These are phyloP conservation scores for Pasiphila rectangulata DNA, from an alignment of 2,888 invertebrate genomes.

Conservation along the genomic window DNA sequence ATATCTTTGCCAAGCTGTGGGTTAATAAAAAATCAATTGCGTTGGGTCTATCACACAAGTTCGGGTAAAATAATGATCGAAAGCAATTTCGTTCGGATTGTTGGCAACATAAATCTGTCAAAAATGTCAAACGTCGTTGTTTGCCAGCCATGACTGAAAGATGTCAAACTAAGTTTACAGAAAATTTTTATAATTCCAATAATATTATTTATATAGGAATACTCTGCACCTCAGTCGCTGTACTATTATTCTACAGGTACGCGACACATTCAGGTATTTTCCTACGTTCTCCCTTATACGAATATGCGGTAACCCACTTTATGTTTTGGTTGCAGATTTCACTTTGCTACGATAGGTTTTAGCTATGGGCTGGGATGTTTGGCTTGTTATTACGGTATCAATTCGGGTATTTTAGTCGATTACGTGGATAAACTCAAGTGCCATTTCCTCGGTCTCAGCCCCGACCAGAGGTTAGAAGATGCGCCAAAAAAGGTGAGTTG, in stretches of 20 bases:
- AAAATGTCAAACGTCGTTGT: slow-evolving; percentile 51
- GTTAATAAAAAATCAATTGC: too few species aligned
- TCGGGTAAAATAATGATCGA: not conserved
- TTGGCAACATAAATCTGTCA: slow-evolving; percentile 22
- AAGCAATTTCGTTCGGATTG: not conserved
- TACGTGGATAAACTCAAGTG: slow-evolving; percentile 64
- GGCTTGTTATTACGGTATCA: slow-evolving; percentile 72
- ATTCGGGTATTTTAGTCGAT: slow-evolving; percentile 57
- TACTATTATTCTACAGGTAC: slow-evolving; percentile 72
- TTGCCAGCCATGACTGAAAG: slow-evolving; percentile 77
- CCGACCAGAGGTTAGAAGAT: slow-evolving; percentile 40
- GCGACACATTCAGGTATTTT: slow-evolving; percentile 23
- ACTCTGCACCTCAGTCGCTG: slow-evolving; percentile 57
- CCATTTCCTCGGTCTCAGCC: slow-evolving; percentile 54
- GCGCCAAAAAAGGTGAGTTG: slow-evolving; percentile 44
- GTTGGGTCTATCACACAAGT: too few species aligned
- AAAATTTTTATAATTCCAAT: slow-evolving; percentile 73
- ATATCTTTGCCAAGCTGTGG: too few species aligned
- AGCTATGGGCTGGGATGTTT: slow-evolving; percentile 77
- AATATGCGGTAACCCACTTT: slow-evolving; percentile 41
- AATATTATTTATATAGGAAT: slow-evolving; percentile 71
- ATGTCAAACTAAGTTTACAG: slow-evolving; percentile 74
- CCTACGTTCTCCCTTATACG: slow-evolving; percentile 23
- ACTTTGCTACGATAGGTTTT: slow-evolving; percentile 64
- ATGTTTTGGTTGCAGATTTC: slow-evolving; percentile 64